Percentiles rank a stretch among this genome's conserved stretches.
phyloP scores from a whole-genome alignment of 1,140 invertebrate genomes.

The Leptinotarsa texana region DNA sequence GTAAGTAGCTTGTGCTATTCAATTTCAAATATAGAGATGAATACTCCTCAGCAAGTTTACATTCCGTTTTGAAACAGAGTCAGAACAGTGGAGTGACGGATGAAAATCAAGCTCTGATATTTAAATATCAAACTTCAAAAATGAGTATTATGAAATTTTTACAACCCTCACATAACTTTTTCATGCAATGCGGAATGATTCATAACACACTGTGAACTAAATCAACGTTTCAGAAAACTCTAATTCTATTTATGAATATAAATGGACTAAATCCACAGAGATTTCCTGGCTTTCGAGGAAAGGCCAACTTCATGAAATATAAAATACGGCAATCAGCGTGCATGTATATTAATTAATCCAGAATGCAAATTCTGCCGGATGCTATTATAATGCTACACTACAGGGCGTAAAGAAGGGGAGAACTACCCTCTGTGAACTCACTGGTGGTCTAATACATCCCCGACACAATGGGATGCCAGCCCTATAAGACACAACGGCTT shows the following conservation, averaged over 20 bases:
- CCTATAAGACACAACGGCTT: constrained; percentile 43
- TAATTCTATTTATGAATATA: constrained; percentile 1
- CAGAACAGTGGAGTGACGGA: too few relatives aligned
- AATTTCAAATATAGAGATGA: too few relatives aligned
- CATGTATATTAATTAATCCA: constrained; percentile 47
- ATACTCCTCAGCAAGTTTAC: too few relatives aligned
- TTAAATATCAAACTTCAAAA: too few relatives aligned
- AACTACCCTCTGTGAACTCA: constrained; percentile 48
- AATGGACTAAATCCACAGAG: not conserved
- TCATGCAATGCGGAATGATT: too few relatives aligned
- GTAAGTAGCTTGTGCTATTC: too few relatives aligned
- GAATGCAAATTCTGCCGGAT: constrained; percentile 46
- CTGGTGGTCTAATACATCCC: constrained; percentile 50
- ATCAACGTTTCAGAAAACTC: not conserved
- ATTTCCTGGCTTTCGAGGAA: not conserved
- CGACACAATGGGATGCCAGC: constrained; percentile 45
- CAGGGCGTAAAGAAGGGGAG: constrained; percentile 42
- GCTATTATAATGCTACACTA: constrained; percentile 46
- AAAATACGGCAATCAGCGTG: constrained; percentile 29
- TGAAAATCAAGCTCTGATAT: too few relatives aligned
- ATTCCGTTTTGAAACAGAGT: too few relatives aligned
- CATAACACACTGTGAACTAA: too few relatives aligned
- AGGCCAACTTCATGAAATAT: constrained; percentile 23
- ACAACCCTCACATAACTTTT: too few relatives aligned
- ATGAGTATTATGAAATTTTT: too few relatives aligned